Conservation (phyloP, 2,113 vertebrate species). For the Podiceps cristatus region DNA sequence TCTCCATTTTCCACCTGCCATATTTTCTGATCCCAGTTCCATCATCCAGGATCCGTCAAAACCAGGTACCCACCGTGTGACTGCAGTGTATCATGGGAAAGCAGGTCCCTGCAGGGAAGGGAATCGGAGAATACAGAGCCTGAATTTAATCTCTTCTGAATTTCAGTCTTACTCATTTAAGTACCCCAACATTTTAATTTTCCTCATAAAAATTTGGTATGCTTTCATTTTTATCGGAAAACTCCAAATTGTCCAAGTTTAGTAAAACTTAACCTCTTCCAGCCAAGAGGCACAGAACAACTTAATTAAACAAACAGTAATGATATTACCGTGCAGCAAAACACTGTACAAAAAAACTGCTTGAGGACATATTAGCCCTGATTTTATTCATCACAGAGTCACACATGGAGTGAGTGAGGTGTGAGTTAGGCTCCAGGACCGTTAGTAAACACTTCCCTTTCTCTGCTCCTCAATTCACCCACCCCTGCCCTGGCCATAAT, state of each 20-base stretch:
- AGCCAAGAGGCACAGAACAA: background rate
- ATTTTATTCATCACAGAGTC: background rate
- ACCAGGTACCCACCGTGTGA: background rate
- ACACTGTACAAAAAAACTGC: background rate
- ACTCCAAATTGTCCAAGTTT: background rate
- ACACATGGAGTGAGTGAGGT: background rate
- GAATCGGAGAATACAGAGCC: background rate
- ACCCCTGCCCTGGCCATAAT: constrained; percentile 20
- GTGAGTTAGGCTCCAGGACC: background rate
- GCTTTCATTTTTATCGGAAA: background rate
- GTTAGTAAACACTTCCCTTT: background rate
- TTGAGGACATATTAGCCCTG: background rate
- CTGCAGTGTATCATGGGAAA: background rate
- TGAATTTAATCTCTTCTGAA: background rate
- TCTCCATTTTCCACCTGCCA: background rate
- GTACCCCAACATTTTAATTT: background rate
- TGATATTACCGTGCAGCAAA: background rate
- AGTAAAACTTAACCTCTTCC: background rate
- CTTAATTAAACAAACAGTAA: background rate
- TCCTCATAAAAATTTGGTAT: background rate
- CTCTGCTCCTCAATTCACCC: background rate
- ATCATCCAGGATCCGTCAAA: background rate
- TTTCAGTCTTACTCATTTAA: background rate
- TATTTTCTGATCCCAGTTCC: background rate
- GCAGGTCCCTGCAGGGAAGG: background rate